Percentiles rank a stretch among this genome's conserved stretches.
Evolutionary conservation across 2,888 invertebrate genomes (phyloP).

Genomic region (Rotaria magnacalcarata): DNA sequence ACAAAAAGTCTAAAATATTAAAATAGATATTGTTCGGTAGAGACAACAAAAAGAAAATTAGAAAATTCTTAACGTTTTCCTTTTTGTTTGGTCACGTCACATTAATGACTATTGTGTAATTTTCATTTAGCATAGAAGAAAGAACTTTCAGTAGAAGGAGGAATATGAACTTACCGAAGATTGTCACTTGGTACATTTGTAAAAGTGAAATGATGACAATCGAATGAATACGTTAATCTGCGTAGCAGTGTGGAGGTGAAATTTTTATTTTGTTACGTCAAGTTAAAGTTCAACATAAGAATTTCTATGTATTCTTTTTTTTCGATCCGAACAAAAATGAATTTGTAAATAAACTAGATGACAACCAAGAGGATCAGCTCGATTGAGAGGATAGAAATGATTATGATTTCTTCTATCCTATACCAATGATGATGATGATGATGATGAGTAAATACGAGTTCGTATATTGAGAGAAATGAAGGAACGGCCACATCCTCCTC

Average conservation of each 20-base stretch:
- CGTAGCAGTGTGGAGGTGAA: background rate
- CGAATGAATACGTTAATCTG: slow-evolving; percentile 1
- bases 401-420: background rate
- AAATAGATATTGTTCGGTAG: no score
- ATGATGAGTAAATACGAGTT: slow-evolving; percentile 12
- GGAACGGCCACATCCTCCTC: background rate
- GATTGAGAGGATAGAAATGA: slow-evolving; percentile 26
- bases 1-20: no score
- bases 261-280: slow-evolving; percentile 16
- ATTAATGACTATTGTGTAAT: no score
- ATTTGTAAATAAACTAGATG: slow-evolving; percentile 31
- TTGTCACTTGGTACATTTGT: slow-evolving; percentile 3
- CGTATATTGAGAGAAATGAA: background rate
- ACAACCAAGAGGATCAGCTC: background rate
- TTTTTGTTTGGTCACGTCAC: no score
- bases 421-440: background rate
- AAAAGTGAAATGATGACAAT: background rate
- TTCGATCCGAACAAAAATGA: background rate
- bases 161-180: background rate
- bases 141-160: no score
- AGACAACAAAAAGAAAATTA: no score
- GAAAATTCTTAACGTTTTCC: no score
- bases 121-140: no score
- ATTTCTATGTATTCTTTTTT: background rate
- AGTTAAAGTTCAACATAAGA: slow-evolving; percentile 27